Conservation (phyloP, 2,888 invertebrate genomes). For the Marasmarcha lunaedactyla region DNA sequence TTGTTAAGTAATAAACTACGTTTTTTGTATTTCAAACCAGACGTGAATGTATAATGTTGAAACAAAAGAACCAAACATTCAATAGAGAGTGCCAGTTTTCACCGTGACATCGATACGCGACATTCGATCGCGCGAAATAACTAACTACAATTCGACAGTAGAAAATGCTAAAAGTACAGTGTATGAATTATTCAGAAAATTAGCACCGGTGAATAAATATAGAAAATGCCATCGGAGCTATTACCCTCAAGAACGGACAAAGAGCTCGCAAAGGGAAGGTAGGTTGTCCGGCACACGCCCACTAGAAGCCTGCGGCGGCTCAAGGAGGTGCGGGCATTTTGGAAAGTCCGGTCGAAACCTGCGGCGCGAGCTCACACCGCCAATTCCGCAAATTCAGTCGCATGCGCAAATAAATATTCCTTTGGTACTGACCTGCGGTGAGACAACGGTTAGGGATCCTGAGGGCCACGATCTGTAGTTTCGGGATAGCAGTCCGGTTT, state of each 20-base stretch:
- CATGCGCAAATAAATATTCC: conserved; percentile 35
- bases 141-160: conserved; percentile 22
- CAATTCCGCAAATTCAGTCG: background rate
- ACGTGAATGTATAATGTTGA: conserved; percentile 36
- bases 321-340: conserved; percentile 35
- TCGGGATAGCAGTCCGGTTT: conserved; percentile 62
- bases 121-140: conserved; percentile 21
- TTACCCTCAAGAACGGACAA: conserved; percentile 30
- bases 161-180: conserved; percentile 13
- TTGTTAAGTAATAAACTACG: conserved; percentile 26
- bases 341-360: conserved; percentile 33
- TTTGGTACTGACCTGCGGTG: conserved; percentile 20
- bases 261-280: conserved; percentile 22
- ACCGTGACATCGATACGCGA: conserved; percentile 34
- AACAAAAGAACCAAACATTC: conserved; percentile 61
- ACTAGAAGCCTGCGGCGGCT: conserved; percentile 20
- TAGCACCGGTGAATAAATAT: conserved; percentile 38
- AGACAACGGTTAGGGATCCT: background rate
- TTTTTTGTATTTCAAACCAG: conserved; percentile 43
- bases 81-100: conserved; percentile 46
- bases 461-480: conserved; percentile 20
- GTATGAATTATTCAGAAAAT: conserved; percentile 21
- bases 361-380: conserved; percentile 34
- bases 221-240: conserved; percentile 45
- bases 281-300: conserved; percentile 17